These are phyloP conservation scores for Julus scandinavius DNA, from an alignment of 2,888 invertebrate species.

Conservation along the genomic window DNA sequence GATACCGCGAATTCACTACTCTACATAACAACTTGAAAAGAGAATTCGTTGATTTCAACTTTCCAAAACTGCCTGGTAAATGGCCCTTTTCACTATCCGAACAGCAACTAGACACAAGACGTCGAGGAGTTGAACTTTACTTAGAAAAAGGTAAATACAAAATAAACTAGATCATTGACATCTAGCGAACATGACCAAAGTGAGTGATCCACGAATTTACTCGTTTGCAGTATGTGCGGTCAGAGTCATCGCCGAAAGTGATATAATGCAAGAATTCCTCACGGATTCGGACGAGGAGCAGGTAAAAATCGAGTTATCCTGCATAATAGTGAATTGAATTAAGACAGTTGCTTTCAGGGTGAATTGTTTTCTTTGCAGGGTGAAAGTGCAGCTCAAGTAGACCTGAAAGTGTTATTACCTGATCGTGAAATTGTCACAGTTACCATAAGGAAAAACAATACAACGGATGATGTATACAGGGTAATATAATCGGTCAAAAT, in stretches of 20 bases:
- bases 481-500: slow-evolving; percentile 60
- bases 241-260: slow-evolving; percentile 96
- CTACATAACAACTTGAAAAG: slow-evolving; percentile 88
- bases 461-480: slow-evolving; percentile 87
- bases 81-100: slow-evolving; percentile 98
- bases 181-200: neutral
- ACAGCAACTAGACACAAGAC: slow-evolving; percentile 93
- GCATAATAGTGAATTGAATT: neutral
- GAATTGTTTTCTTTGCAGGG: neutral
- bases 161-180: too few relatives aligned
- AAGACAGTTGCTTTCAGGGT: neutral
- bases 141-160: slow-evolving; percentile 78
- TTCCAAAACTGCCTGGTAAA: slow-evolving; percentile 97
- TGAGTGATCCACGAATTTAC: neutral
- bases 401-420: slow-evolving; percentile 82
- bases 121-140: slow-evolving; percentile 96
- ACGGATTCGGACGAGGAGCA: slow-evolving; percentile 79
- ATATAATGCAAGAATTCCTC: slow-evolving; percentile 96
- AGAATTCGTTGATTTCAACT: slow-evolving; percentile 94
- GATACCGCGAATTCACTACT: slow-evolving; percentile 95
- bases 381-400: slow-evolving; percentile 69
- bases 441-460: slow-evolving; percentile 86
- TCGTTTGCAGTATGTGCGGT: slow-evolving; percentile 84
- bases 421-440: slow-evolving; percentile 91
- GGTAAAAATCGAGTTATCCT: slow-evolving; percentile 31